Percentiles rank a stretch among this genome's conserved stretches.
These are phyloP conservation scores for Philereme transversata DNA, from an alignment of 2,888 invertebrate genomes.

Conservation along the genomic window DNA sequence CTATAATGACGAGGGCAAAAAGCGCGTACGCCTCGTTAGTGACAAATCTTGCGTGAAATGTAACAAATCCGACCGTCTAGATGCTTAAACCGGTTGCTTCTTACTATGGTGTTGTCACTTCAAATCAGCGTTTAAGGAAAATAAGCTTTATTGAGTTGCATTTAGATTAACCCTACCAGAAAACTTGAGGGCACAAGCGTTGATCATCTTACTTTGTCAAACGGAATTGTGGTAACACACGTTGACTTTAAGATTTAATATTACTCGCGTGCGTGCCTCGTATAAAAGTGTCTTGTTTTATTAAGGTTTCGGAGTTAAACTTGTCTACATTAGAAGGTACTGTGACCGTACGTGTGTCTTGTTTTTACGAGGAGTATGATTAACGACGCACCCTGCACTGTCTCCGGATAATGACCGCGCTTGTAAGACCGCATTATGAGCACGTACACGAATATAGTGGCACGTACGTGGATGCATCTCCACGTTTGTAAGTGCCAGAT, in stretches of 20 bases:
- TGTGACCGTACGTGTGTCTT: constrained; percentile 43
- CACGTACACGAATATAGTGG: constrained; percentile 51
- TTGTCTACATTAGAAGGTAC: neutral
- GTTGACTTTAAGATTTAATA: neutral
- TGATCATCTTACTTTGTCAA: neutral
- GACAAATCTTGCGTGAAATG: constrained; percentile 65
- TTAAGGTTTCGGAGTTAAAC: constrained; percentile 5
- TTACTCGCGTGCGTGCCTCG: neutral
- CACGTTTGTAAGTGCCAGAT: constrained; percentile 49
- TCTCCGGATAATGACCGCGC: constrained; percentile 48
- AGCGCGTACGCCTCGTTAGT: constrained; percentile 44
- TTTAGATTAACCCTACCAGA: neutral
- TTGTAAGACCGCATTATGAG: constrained; percentile 59
- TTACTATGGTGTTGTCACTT: constrained; percentile 31
- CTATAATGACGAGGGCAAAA: constrained; percentile 32
- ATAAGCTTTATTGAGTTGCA: neutral
- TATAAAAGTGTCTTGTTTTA: neutral
- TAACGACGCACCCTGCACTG: constrained; percentile 60
- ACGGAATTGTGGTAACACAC: neutral
- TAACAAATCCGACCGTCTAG: constrained; percentile 59
- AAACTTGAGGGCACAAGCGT: neutral
- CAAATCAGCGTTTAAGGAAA: neutral
- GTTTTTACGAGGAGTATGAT: constrained; percentile 68
- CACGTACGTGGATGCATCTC: constrained; percentile 51
- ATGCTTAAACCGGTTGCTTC: constrained; percentile 47